Conservation (phyloP, 2,797 vertebrate species). For the Percopsis omiscomaycus region DNA sequence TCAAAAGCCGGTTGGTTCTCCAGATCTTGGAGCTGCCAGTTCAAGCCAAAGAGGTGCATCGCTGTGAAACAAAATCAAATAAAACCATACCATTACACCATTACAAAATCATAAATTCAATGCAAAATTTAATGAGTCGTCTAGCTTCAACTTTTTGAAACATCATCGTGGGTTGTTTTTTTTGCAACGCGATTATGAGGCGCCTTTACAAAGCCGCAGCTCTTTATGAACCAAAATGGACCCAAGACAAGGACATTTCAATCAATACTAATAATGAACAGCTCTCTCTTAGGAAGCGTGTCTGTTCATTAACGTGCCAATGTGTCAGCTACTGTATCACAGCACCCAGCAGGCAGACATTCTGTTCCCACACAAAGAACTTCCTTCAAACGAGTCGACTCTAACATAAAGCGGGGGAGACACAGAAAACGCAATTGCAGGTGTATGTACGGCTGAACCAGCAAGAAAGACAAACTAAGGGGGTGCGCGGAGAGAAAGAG, state of each 20-base stretch:
- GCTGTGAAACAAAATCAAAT: conserved; percentile 77
- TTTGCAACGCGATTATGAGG: conserved; percentile 25
- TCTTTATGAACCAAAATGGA: conserved; percentile 30
- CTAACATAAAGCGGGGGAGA: conserved; percentile 41
- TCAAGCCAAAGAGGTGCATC: conserved; percentile 99
- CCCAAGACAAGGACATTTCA: conserved; percentile 56
- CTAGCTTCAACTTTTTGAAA: conserved; percentile 43
- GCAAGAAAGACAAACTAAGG: neutral
- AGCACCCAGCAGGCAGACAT: conserved; percentile 42
- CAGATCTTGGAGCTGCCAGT: conserved; percentile 97
- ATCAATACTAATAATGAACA: conserved; percentile 56
- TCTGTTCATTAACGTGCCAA: conserved; percentile 72
- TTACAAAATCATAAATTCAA: conserved; percentile 27
- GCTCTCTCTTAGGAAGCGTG: conserved; percentile 50
- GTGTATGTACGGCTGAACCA: conserved; percentile 4
- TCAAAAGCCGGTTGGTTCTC: conserved; percentile 94
- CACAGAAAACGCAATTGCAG: conserved; percentile 9
- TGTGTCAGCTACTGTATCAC: conserved; percentile 50
- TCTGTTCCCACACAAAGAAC: conserved; percentile 46
- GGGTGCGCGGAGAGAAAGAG: conserved; percentile 6
- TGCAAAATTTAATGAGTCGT: conserved; percentile 21
- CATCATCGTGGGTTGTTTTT: conserved; percentile 24
- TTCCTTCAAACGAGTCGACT: conserved; percentile 33
- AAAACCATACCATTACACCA: conserved; percentile 54
- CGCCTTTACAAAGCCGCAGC: conserved; percentile 48